phyloP scores from a whole-genome alignment of 2,888 invertebrate species.

The Nysson spinosus region DNA sequence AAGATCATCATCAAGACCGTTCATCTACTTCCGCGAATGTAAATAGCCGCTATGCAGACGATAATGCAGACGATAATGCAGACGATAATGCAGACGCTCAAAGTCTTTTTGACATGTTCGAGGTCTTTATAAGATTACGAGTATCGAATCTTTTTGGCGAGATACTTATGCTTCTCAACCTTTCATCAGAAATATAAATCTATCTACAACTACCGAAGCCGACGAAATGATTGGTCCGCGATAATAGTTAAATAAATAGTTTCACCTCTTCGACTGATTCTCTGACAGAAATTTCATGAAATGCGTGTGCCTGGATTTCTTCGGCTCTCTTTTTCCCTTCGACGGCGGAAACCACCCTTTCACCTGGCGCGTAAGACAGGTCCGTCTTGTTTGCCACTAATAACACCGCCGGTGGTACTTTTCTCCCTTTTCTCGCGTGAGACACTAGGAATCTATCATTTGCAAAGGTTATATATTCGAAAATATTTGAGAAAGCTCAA shows the following conservation, averaged over 20 bases:
- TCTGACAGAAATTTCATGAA: constrained; percentile 91
- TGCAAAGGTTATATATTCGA: too few species aligned
- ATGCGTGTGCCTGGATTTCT: constrained; percentile 89
- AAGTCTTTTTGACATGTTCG: neutral
- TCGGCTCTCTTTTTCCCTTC: constrained; percentile 87
- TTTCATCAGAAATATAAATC: too few species aligned
- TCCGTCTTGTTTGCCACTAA: constrained; percentile 91
- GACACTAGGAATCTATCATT: constrained; percentile 54
- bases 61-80: constrained; percentile 13
- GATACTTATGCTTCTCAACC: too few species aligned
- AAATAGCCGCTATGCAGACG: constrained; percentile 7
- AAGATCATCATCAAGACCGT: neutral
- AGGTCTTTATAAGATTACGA: neutral
- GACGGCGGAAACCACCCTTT: constrained; percentile 87
- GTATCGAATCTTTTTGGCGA: too few species aligned
- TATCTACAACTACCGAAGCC: too few species aligned
- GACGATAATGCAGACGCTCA: constrained; percentile 15
- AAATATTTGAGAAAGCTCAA: too few species aligned
- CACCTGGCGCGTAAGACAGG: constrained; percentile 80
- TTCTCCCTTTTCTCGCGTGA: constrained; percentile 52
- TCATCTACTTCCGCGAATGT: constrained; percentile 8
- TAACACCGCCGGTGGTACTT: constrained; percentile 79
- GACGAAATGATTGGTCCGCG: too few species aligned
- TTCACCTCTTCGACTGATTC: constrained; percentile 89
- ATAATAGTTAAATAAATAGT: too few species aligned